Evolutionary conservation across 2,113 vertebrate genomes (phyloP).

Genomic region (Takifugu bimaculatus): DNA sequence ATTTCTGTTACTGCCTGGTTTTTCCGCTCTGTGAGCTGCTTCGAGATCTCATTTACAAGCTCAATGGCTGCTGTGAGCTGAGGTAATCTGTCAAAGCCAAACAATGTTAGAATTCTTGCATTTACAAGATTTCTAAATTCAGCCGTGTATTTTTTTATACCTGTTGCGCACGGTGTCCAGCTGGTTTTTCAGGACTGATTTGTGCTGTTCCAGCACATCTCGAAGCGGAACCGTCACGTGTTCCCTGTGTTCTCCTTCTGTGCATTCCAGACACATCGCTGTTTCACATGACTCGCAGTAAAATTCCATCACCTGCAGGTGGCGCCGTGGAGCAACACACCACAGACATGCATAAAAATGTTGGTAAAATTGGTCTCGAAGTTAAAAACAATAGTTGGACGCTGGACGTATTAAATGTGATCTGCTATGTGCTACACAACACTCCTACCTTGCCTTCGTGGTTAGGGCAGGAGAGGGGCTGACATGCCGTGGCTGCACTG

Average conservation of each 20-base stretch:
- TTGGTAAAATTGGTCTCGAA: neutral
- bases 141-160: conserved; percentile 42
- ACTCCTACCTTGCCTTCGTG: conserved; percentile 79
- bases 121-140: neutral
- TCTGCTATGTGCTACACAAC: too few species aligned
- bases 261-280: conserved; percentile 92
- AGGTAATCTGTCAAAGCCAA: conserved; percentile 76
- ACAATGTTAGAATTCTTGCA: neutral
- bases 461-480: conserved; percentile 90
- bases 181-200: conserved; percentile 86
- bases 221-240: conserved; percentile 88
- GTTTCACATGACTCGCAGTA: conserved; percentile 98
- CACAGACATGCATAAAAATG: neutral
- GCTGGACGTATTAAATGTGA: too few species aligned
- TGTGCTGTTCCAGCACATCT: conserved; percentile 93
- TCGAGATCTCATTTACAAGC: conserved; percentile 88
- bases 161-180: conserved; percentile 86
- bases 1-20: conserved; percentile 87
- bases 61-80: conserved; percentile 88
- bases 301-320: conserved; percentile 90
- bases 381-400: neutral
- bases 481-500: conserved; percentile 74
- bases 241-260: conserved; percentile 88
- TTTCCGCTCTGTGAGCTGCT: conserved; percentile 86
- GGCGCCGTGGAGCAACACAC: conserved; percentile 36